Percentiles rank a stretch among this genome's conserved stretches.
Evolutionary conservation across 1,140 invertebrate genomes (phyloP).

Genomic region (Homalodisca vitripennis): DNA sequence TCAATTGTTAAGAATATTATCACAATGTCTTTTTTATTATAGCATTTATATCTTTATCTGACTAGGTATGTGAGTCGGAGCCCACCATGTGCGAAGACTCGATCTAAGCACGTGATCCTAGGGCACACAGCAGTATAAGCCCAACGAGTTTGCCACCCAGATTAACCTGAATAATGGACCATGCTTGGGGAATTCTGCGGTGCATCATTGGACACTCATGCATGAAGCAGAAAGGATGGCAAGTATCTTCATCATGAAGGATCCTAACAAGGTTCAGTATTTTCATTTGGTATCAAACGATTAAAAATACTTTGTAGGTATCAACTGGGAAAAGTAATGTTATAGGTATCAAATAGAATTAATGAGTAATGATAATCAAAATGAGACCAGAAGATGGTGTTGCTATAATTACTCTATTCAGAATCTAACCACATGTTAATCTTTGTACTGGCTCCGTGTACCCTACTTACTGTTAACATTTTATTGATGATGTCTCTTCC

Average conservation of each 20-base stretch:
- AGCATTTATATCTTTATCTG: no score
- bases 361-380: neutral
- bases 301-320: neutral
- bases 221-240: conserved; percentile 97
- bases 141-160: conserved; percentile 97
- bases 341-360: neutral
- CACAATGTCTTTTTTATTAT: no score
- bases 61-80: conserved; percentile 90
- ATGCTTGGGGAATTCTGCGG: conserved; percentile 97
- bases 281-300: neutral
- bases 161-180: conserved; percentile 99
- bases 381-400: neutral
- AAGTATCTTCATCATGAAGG: conserved; percentile 99
- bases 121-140: conserved; percentile 98
- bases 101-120: conserved; percentile 95
- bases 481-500: no score
- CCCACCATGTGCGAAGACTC: conserved; percentile 91
- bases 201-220: conserved; percentile 98
- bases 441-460: no score
- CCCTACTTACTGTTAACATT: no score
- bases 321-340: neutral
- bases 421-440: no score
- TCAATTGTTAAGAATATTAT: no score
- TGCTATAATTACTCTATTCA: neutral
- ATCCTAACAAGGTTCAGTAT: conserved; percentile 82